A percentile compares a stretch with the other conserved stretches of the same genome.
Conservation (phyloP, 2,113 vertebrate species). For the Periophthalmodon schlosseri region DNA sequence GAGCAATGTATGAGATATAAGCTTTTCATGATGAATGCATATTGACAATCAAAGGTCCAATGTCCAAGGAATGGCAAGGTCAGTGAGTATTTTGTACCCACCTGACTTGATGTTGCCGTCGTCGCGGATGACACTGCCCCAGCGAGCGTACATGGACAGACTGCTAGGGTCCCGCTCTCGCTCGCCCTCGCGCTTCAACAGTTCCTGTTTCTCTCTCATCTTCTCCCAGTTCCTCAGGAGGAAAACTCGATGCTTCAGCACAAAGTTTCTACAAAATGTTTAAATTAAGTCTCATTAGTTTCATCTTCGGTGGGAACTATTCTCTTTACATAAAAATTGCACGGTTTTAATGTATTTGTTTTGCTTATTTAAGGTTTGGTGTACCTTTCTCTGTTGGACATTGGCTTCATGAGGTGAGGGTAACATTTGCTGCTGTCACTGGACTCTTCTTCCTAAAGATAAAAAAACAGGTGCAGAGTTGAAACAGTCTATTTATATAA, state of each 20-base stretch:
- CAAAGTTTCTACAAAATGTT: slow-evolving; percentile 87
- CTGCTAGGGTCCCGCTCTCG: slow-evolving; percentile 72
- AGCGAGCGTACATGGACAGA: slow-evolving; percentile 86
- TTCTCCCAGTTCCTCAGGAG: slow-evolving; percentile 97
- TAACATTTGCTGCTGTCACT: slow-evolving; percentile 87
- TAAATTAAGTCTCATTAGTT: neutral
- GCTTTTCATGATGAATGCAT: too few relatives aligned
- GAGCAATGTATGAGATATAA: neutral
- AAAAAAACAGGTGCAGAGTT: neutral
- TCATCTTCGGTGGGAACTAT: neutral
- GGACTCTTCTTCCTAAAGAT: slow-evolving; percentile 79
- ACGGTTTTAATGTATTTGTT: neutral
- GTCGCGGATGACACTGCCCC: slow-evolving; percentile 92
- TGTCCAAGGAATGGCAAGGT: neutral
- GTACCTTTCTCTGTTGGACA: slow-evolving; percentile 98
- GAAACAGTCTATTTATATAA: neutral
- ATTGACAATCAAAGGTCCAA: too few relatives aligned
- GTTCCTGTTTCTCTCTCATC: slow-evolving; percentile 93
- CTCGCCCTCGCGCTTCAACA: slow-evolving; percentile 86
- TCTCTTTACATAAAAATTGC: neutral
- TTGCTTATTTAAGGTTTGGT: neutral
- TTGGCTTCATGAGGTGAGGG: slow-evolving; percentile 95
- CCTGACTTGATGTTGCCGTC: slow-evolving; percentile 98
- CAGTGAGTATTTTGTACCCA: slow-evolving; percentile 44
- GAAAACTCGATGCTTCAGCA: slow-evolving; percentile 95